Conservation (phyloP, 2,888 invertebrate genomes). For the Mythimna impura region DNA sequence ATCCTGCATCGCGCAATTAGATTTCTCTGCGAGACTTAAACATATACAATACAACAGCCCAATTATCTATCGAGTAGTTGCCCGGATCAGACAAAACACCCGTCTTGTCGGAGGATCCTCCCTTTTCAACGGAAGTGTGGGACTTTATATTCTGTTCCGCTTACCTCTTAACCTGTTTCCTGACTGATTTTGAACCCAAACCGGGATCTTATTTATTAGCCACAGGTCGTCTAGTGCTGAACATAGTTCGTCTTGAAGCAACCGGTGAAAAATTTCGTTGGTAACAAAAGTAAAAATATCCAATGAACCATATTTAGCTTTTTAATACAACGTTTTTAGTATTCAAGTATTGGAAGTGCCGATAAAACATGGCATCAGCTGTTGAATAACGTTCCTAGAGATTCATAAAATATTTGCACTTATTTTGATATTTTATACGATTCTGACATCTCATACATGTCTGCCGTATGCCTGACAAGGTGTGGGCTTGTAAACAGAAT, state of each 20-base stretch:
- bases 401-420: conserved; percentile 19
- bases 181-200: not conserved
- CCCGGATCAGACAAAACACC: too few species aligned
- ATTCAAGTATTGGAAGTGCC: conserved; percentile 1
- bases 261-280: not conserved
- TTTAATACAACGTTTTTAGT: not conserved
- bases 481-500: too few species aligned
- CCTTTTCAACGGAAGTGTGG: too few species aligned
- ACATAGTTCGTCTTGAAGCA: not conserved
- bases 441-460: too few species aligned
- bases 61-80: too few species aligned
- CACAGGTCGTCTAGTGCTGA: too few species aligned
- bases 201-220: not conserved
- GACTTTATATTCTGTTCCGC: not conserved
- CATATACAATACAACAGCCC: too few species aligned
- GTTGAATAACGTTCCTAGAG: not conserved
- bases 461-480: too few species aligned
- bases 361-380: conserved; percentile 8
- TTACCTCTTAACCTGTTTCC: not conserved
- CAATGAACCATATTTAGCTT: not conserved
- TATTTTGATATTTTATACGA: not conserved
- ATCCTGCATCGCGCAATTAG: too few species aligned
- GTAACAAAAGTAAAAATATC: not conserved
- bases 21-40: too few species aligned
- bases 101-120: too few species aligned